Evolutionary conservation across 2,113 vertebrate species (phyloP).

Genomic region (Macquaria australasica): DNA sequence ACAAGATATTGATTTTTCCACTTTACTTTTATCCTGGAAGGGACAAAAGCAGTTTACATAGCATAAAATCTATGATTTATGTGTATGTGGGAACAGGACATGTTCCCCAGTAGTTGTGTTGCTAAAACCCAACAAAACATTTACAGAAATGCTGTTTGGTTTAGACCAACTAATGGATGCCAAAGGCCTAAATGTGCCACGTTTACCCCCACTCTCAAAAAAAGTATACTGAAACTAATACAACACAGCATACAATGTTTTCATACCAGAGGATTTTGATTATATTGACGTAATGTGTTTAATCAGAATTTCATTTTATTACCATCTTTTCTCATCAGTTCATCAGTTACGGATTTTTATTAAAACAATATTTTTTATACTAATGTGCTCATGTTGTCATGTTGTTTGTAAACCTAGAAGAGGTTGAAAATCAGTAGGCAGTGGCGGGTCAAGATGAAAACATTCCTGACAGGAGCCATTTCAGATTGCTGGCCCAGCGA

Average conservation of each 20-base stretch:
- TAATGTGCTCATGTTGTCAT: constrained; percentile 18
- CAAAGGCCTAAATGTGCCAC: constrained; percentile 20
- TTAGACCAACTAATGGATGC: constrained; percentile 18
- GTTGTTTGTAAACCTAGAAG: constrained; percentile 47
- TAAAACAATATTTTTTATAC: constrained; percentile 6
- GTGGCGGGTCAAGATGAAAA: constrained; percentile 35
- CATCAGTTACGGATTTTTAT: constrained; percentile 16
- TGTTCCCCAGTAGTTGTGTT: constrained; percentile 15
- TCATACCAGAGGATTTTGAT: constrained; percentile 42
- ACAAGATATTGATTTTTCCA: constrained; percentile 19
- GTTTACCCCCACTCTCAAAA: constrained; percentile 11
- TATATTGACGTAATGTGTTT: constrained; percentile 56
- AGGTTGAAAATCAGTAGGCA: constrained; percentile 42
- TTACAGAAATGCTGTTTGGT: constrained; percentile 31
- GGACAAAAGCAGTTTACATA: constrained; percentile 9
- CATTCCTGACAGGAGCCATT: constrained; percentile 62
- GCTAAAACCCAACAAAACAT: constrained; percentile 15
- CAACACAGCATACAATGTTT: constrained; percentile 23
- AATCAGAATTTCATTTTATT: constrained; percentile 42
- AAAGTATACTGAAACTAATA: constrained; percentile 14
- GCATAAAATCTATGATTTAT: constrained; percentile 31
- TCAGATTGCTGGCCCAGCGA: constrained; percentile 48
- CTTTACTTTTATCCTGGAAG: constrained; percentile 15
- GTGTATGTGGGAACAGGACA: background rate
- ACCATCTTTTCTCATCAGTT: constrained; percentile 20